Base-by-base conservation (phyloP, 2,113 vertebrate genomes). In the Eubucco bourcierii region DNA sequence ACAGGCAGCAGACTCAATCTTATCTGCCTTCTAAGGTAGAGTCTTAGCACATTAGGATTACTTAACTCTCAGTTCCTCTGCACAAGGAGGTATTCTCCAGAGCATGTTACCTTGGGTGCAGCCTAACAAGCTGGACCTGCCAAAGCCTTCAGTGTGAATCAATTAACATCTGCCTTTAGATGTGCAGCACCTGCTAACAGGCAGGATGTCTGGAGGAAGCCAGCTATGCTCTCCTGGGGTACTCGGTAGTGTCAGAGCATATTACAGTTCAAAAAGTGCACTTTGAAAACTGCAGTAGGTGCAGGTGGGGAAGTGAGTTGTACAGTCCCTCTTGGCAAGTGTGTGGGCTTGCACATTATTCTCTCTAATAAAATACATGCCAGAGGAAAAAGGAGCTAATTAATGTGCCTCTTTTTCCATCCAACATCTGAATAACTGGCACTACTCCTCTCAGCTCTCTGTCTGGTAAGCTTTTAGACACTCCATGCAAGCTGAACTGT, bases 131-230 rank as follows among this genome's bases (percentile, higher is more conserved):
- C 81, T 82, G 67, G 92, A 80, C 56, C 46, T 89, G 92, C 78
- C 75, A 90, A 90, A 89, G 75, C 23, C 4, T 0, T 89, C 92
- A 82, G 60, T 71, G 64, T 53, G 87, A 93, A 90, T 87, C 90
- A 94, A 85, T 94, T 94, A 96, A 80, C 86, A 94, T 84, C 92
- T 96, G 92, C 67, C 84, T 93, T 89, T 89, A 83, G 87, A 90
- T 87, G 81, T 93, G 71, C 74, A 94, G 78, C 84, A 93, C 92
- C 94, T 94, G 88, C 80, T 87, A 89, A 66, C 72, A 83, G 84
- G 76, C 63, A 68, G 77, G 53, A 82, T 89, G 77, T 58, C 60
- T 33, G 76, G 20, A 80, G 72, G 60, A 55, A 93, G 67, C 33
- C 67, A 94, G 64, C 27, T 68, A 66, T 53, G 46, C 39, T 79